Base-by-base conservation (phyloP, 2,888 invertebrate species). In the Eilema depressum region DNA sequence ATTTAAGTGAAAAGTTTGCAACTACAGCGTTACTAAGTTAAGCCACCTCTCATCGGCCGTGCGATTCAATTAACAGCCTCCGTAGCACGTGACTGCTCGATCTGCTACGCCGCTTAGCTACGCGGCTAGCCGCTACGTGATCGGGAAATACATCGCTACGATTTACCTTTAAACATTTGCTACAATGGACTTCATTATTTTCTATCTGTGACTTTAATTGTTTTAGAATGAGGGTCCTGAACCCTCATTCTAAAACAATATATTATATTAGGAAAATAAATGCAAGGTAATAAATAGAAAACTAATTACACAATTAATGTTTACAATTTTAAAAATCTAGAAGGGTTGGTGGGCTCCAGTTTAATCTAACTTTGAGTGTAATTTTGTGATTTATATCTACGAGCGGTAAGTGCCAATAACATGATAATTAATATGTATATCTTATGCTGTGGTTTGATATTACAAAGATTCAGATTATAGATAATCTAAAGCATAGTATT, bases 11-110 rank as follows among this genome's bases (percentile, higher is more conserved):
- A 83, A 83, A 83, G 83, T 83, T 83, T 82, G 73, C 77, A 75
- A 78, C 75, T 81, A 81, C 75, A 71, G 76, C 72, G 77, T 83
- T 83, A 83, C 77, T 77, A 83, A 82, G 83, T 79, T 82, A 78
- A 77, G 85, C 82, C 83, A 87, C 88, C 88, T 89, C 88, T 86
- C 85, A 83, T 80, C 86, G 86, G 74, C 82, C 83, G 86, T 81
- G 80, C 80, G 85, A 88, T 88, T 86, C 86, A 89, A 91, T 90
- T 88, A 89, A 87, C 87, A 88, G 84, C 91, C 89, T 90, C 74
- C 88, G 88, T 87, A 88, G 88, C 86, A 85, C 85, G 87, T 87
- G 88, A 76, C 83, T 70, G 82, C 82, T 83, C 86, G 81, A 75
- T 70, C 74, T 76, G 84, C 86, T 85, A 86, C 84, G 75, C 75